Evolutionary conservation across 2,797 vertebrate genomes (phyloP).

Genomic region (Mus minutoides): DNA sequence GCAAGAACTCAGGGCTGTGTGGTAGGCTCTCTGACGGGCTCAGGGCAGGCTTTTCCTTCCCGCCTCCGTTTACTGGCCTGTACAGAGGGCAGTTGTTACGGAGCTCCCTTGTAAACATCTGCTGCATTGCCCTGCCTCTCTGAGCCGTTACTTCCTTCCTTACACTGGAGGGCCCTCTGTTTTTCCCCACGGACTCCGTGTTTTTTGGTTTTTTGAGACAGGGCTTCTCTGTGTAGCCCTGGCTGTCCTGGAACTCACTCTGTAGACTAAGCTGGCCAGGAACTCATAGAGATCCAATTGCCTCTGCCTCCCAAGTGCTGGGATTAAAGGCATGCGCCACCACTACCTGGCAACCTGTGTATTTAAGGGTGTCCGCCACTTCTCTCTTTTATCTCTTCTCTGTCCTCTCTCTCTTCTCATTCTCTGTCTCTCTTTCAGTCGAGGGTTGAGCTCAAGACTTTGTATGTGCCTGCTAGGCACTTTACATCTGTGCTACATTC

Average conservation of each 20-base stretch:
- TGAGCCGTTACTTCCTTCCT: slow-evolving; percentile 21
- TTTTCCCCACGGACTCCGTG: background rate
- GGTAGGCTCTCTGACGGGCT: background rate
- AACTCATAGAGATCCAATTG: background rate
- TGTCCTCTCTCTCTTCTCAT: too few species aligned
- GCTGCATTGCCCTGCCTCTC: fast-evolving
- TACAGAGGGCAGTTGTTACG: background rate
- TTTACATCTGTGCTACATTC: background rate
- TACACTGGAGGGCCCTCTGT: background rate
- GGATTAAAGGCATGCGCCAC: background rate
- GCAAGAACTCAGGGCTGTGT: background rate
- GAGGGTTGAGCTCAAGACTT: background rate
- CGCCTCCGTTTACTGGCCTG: background rate
- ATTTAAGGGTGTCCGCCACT: background rate
- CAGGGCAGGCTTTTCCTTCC: background rate
- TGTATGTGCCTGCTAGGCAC: background rate
- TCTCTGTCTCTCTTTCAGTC: background rate
- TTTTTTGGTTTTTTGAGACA: background rate
- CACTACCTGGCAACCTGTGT: too few species aligned
- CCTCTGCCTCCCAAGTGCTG: background rate
- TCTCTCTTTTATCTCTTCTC: background rate
- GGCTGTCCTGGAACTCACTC: background rate
- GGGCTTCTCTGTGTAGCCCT: background rate
- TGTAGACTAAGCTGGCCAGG: background rate
- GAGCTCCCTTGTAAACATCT: background rate